These are phyloP conservation scores for Lamproptera curius DNA, from an alignment of 2,888 invertebrate species.

Conservation along the genomic window DNA sequence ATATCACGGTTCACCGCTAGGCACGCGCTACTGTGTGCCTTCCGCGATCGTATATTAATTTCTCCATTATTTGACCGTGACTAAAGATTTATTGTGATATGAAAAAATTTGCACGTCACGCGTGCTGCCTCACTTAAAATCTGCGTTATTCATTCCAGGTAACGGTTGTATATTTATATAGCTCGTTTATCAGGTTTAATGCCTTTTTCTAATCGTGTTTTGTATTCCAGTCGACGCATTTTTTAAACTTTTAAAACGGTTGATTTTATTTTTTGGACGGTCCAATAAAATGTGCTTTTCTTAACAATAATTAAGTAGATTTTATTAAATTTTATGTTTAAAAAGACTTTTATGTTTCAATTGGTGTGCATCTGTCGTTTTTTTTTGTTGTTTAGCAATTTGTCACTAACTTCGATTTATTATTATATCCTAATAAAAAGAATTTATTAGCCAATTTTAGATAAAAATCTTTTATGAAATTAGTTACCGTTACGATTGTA, in stretches of 20 bases:
- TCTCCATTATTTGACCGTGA: constrained; percentile 23
- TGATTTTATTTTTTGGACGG: not conserved
- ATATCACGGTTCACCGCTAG: constrained; percentile 38
- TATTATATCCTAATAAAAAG: not conserved
- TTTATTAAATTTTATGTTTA: too few relatives aligned
- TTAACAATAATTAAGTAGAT: too few relatives aligned
- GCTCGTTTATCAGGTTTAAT: not conserved
- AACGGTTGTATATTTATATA: not conserved
- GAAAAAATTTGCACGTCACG: constrained; percentile 27
- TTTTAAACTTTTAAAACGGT: not conserved
- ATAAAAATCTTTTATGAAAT: not conserved
- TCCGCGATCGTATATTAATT: constrained; percentile 32
- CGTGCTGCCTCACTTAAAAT: not conserved
- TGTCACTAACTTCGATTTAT: not conserved
- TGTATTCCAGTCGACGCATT: not conserved
- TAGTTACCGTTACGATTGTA: not conserved
- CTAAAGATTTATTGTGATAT: constrained; percentile 11
- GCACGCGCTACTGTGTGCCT: constrained; percentile 40
- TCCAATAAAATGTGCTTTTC: too few relatives aligned
- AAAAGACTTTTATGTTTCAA: too few relatives aligned
- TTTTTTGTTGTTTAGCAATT: too few relatives aligned
- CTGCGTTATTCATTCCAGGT: not conserved
- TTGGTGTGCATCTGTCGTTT: too few relatives aligned
- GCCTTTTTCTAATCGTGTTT: not conserved
- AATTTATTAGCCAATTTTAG: not conserved